Base-by-base conservation (phyloP, 1,140 invertebrate species). In the Heterodera schachtii region DNA sequence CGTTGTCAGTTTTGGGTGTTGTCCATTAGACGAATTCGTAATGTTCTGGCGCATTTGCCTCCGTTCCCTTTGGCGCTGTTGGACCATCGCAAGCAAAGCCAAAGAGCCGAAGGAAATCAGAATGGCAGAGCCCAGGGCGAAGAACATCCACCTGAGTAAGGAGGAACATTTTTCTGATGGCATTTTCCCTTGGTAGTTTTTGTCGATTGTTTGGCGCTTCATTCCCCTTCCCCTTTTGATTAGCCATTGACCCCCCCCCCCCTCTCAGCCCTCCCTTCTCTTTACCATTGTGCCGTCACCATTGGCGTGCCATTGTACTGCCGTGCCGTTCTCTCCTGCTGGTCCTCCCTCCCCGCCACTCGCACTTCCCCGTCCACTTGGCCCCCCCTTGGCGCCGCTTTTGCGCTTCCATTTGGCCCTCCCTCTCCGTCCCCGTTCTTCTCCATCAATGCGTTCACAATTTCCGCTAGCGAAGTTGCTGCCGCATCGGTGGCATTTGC, bases 131-230 rank as follows among this genome's bases (percentile, higher is more conserved):
- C 81, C 79, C 52, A 82, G 49, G 9, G 60, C 43, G 9, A 82
- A 3, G 46, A 82, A 73, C 49, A 82, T 82, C 64, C 79, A 82
- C 79, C 81, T 82, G 70, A 49, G 21, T 5, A 52, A 64, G 52
- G 43, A 43, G 44, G 31, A 31, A 31, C 31, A 31, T 31, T 31
- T 31, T 31, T 31, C 31, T 31, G 31, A 31, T 31, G 31, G 31
- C 31, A 31, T 31, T 31, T 31, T 31, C 31, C 31, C 31, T 31
- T 31, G 31, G 31, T 31, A 31, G 1, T 31, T 31, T 31, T 31
- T 31, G 31, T 31, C 31, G 31, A 31, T 31, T 1, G 31, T 31
- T 31, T 31, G 31, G 31, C 0, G 31, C 31, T 31, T 31, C 31
- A 31, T 31, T 41, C 31, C 7, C 21, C 71, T n/a, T 70, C 16